Evolutionary conservation across 2,797 vertebrate genomes (phyloP).

Genomic region (Graptemys geographica): DNA sequence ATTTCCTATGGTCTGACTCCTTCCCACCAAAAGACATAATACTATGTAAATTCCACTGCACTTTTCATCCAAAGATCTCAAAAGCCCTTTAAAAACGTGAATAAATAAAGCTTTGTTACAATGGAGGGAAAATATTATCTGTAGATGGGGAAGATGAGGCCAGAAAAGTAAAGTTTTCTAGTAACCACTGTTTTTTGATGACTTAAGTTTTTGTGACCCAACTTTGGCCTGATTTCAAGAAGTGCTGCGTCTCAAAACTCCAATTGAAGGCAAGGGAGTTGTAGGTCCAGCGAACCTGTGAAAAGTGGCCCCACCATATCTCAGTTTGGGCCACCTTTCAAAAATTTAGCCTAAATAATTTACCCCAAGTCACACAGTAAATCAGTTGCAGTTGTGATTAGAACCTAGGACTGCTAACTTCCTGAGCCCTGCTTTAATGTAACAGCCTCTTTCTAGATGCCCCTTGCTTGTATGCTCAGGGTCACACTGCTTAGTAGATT

Average conservation of each 20-base stretch:
- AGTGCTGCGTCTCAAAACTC: background rate
- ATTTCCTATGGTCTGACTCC: background rate
- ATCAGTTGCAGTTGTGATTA: background rate
- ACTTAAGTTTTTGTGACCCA: background rate
- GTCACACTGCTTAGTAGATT: background rate
- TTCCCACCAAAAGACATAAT: background rate
- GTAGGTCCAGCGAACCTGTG: background rate
- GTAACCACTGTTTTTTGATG: background rate
- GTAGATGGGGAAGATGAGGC: background rate
- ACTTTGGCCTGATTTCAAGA: background rate
- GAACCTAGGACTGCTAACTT: background rate
- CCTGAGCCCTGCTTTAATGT: background rate
- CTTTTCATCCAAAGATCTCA: background rate
- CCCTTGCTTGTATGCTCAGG: background rate
- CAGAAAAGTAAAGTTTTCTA: background rate
- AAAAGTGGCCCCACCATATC: fast-evolving
- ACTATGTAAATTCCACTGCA: background rate
- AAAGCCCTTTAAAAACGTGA: background rate
- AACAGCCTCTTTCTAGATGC: background rate
- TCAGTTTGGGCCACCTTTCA: background rate
- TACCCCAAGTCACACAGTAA: background rate
- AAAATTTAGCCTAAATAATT: background rate
- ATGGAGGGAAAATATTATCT: background rate
- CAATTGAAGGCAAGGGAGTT: background rate
- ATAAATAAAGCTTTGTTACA: background rate